Conservation (phyloP, 2,113 vertebrate genomes). For the Pyrgilauda ruficollis region DNA sequence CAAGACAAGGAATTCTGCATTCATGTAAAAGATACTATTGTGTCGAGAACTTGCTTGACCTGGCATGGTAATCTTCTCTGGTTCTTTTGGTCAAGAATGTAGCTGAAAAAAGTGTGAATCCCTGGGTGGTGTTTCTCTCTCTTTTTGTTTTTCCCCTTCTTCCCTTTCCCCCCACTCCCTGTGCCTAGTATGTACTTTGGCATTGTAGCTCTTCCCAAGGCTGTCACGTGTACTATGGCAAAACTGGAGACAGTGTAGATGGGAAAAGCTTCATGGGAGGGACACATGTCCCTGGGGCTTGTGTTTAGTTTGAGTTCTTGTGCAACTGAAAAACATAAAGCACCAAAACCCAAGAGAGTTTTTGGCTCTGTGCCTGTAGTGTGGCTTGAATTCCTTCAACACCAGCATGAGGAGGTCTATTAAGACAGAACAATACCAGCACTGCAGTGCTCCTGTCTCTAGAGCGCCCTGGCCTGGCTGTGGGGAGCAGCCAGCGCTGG, state of each 20-base stretch:
- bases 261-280: not conserved
- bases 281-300: not conserved
- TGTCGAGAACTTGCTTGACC: not conserved
- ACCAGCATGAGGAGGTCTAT: slow-evolving; percentile 17
- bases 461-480: slow-evolving; percentile 13
- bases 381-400: slow-evolving; percentile 50
- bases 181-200: not conserved
- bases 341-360: slow-evolving; percentile 19
- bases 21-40: not conserved
- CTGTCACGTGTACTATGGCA: not conserved
- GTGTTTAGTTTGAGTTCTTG: slow-evolving; percentile 22
- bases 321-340: slow-evolving; percentile 1
- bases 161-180: not conserved
- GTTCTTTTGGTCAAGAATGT: not conserved
- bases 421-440: slow-evolving; percentile 39
- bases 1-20: not conserved
- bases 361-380: slow-evolving; percentile 29
- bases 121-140: not conserved
- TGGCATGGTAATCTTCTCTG: not conserved
- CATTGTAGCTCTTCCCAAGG: not conserved
- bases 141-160: not conserved
- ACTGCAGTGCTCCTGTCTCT: not conserved
- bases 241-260: not conserved
- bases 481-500: not conserved
- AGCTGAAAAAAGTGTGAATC: not conserved